Base-by-base conservation (phyloP, 2,113 vertebrate genomes). In the Nothocercus julius region DNA sequence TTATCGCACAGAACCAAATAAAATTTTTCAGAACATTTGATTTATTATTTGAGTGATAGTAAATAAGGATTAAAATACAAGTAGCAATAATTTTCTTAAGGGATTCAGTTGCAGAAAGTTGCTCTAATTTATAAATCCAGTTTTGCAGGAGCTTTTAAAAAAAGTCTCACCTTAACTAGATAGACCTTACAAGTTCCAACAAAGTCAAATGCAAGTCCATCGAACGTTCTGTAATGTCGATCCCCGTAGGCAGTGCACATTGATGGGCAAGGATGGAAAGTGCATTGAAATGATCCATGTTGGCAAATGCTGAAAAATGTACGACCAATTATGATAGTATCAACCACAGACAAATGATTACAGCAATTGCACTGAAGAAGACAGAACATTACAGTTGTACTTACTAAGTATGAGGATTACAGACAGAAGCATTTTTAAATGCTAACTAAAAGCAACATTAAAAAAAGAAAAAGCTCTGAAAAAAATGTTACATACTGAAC, bases 211-310 rank as follows among this genome's bases (percentile, higher is more conserved):
- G 98, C 97, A 59, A 99, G 97, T 6, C 99, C 99, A 22, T 99
- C 99, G 45, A 99, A 99, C 0, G 99, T 99, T 51, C 98, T 97
- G 97, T 99, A 99, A 96, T 99, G 99, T 5, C 99, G 98, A 88
- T 99, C 99, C 3, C 99, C 99, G 1, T 99, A 99, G 0, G 98
- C 97, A 0, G 98, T 98, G 94, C 99, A 99, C 98, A 99, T 99
- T 30, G 99, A 98, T 0, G 99, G 98, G n/a, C 99, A 99, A 2
- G 99, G 99, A 30, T 95, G 98, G 93, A 99, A 99, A 73, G 88
- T 85, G 77, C 99, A 99, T 92, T 98, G 99, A 95, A 99, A 99
- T 0, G 98, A 98, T 58, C 99, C 99, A 0, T 97, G 98, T 74
- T 98, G 98, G 97, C 99, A 99, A 82, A 99, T 61, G 19, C 99